Base-by-base conservation (phyloP, 2,888 invertebrate genomes). In the Drosophila fulvimacula region DNA sequence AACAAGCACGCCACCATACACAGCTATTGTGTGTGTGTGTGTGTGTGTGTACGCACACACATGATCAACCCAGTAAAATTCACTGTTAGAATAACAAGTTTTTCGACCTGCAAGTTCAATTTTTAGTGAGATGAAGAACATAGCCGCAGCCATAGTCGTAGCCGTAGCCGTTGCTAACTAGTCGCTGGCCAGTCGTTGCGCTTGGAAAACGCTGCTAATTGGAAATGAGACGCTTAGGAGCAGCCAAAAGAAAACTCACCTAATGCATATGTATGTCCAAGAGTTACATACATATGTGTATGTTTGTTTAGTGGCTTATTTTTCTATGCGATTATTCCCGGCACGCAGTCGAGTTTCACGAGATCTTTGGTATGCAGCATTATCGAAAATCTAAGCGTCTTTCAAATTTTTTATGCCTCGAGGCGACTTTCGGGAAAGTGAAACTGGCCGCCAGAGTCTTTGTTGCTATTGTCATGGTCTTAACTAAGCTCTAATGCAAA, bases 71-170 rank as follows among this genome's bases (percentile, higher is more conserved):
- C 34, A 59, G 46, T 49, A 49, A 69, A 79, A 76, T 81, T 65
- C 69, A 81, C 82, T 69, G 82, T 81, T 81, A 81, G 79, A 79
- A 76, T 73, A 81, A 82, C 76, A 79, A 81, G 81, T 81, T 81
- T 73, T 55, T 73, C 77, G 78, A 69, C 75, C 78, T 68, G 63
- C 64, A 60, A 69, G 74, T 81, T 81, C 68, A 69, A 73, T 80
- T 79, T 75, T 86, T 66, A 77, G 77, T 73, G 68, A 62, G 59
- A 56, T 57, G 59, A 48, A 48, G 46, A 48, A 48, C 46, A 48
- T 83, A 76, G 80, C 72, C 76, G 9, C 76, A 79, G 79, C 71
- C 77, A 6, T 11, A 41, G 41, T 19, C 51, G 76, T 78, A 76
- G 79, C 71, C 77, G 5, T 13, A 48, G 48, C 48, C 48, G 48